A percentile compares a stretch with the other conserved stretches of the same genome.
These are phyloP conservation scores for Amphibalanus amphitrite DNA, from an alignment of 1,140 invertebrate species.

Conservation along the genomic window DNA sequence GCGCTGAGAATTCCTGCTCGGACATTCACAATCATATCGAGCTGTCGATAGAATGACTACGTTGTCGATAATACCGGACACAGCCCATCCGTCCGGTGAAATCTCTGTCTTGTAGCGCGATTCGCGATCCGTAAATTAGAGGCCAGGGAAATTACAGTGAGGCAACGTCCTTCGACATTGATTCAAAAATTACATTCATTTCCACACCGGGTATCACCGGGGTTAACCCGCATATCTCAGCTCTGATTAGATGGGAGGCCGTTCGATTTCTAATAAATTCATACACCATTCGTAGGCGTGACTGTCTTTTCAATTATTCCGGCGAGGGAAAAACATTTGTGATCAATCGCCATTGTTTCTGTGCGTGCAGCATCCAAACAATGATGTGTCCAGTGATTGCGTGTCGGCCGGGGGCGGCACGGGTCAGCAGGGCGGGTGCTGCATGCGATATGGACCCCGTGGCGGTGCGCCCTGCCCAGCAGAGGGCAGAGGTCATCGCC, in stretches of 20 bases:
- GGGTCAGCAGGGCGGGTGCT: too few species aligned
- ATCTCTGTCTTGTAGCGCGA: neutral
- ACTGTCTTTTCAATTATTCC: neutral
- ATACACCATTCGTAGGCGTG: neutral
- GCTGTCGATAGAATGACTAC: neutral
- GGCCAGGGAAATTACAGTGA: neutral
- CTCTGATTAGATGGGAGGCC: neutral
- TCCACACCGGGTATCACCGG: neutral
- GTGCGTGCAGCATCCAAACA: neutral
- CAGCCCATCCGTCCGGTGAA: neutral
- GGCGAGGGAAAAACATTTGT: neutral
- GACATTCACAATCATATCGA: too few species aligned
- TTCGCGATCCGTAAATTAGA: neutral
- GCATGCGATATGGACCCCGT: too few species aligned
- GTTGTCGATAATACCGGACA: neutral
- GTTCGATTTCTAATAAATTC: neutral
- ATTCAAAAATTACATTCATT: constrained; percentile 1
- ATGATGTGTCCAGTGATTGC: neutral
- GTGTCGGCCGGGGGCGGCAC: too few species aligned
- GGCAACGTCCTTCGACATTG: neutral
- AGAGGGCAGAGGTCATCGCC: too few species aligned
- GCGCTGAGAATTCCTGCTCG: too few species aligned
- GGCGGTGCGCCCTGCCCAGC: too few species aligned
- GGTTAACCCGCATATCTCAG: neutral
- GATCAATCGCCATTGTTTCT: neutral